A percentile compares a stretch with the other conserved stretches of the same genome.
phyloP scores from a whole-genome alignment of 2,888 invertebrate genomes.

The Pollenia amentaria region DNA sequence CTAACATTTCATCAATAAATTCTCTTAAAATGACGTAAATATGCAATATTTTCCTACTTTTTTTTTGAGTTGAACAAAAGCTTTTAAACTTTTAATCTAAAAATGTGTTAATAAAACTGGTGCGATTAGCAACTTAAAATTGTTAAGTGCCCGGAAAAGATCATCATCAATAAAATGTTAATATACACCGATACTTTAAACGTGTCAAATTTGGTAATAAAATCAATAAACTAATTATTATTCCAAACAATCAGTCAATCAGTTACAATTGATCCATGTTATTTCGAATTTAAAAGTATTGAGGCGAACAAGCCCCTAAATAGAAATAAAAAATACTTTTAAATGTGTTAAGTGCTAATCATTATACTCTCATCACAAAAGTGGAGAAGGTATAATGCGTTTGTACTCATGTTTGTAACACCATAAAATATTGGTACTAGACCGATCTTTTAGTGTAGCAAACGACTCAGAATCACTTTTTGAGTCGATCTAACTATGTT shows the following conservation, averaged over 20 bases:
- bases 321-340: background rate
- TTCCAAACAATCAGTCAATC: conserved; percentile 26
- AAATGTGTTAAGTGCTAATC: conserved; percentile 14
- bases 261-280: background rate
- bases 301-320: conserved; percentile 23
- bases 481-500: too few relatives aligned
- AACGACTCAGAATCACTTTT: too few relatives aligned
- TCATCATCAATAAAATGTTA: background rate
- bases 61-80: too few relatives aligned
- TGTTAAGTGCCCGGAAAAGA: background rate
- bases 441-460: too few relatives aligned
- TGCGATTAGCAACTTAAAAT: conserved; percentile 1
- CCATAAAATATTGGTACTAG: too few relatives aligned
- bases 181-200: background rate
- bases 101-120: conserved; percentile 22
- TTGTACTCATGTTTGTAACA: too few relatives aligned
- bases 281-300: background rate
- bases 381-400: too few relatives aligned
- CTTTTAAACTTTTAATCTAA: background rate
- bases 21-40: too few relatives aligned
- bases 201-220: background rate
- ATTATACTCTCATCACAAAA: background rate
- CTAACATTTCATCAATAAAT: too few relatives aligned
- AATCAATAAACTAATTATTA: conserved; percentile 36
- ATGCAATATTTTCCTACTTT: too few relatives aligned